These are phyloP conservation scores for Danaus melanippus DNA, from an alignment of 1,140 invertebrate genomes.

Conservation along the genomic window DNA sequence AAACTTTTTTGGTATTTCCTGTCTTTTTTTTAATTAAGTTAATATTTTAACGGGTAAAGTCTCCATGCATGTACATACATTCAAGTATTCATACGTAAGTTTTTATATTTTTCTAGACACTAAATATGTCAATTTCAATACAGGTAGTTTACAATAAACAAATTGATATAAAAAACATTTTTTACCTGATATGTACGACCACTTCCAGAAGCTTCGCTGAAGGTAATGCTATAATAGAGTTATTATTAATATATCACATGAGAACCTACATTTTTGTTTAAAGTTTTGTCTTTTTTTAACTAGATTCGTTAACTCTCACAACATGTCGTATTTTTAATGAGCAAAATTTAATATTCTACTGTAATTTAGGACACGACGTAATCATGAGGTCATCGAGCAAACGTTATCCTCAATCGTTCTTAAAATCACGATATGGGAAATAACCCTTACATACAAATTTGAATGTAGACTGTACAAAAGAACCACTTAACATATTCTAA, in stretches of 20 bases:
- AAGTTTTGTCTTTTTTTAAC: background rate
- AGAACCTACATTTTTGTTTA: background rate
- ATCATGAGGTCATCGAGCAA: conserved; percentile 1
- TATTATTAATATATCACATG: conserved; percentile 3
- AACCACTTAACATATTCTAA: conserved; percentile 1
- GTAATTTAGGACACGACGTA: background rate
- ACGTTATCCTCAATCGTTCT: conserved; percentile 15
- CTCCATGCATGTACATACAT: too few species aligned
- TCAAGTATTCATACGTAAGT: too few species aligned
- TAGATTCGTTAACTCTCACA: background rate
- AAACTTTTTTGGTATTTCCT: too few species aligned
- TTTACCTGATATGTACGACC: too few species aligned
- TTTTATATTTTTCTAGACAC: too few species aligned
- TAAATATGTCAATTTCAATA: too few species aligned
- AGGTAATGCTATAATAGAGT: background rate
- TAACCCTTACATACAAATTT: conserved; percentile 9
- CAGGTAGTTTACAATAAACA: too few species aligned
- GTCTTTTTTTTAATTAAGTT: too few species aligned
- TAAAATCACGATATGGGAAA: conserved; percentile 12
- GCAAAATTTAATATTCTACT: too few species aligned
- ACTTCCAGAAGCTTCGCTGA: too few species aligned
- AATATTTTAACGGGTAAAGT: too few species aligned
- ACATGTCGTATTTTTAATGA: background rate
- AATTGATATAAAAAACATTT: too few species aligned
- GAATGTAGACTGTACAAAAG: background rate